These are phyloP conservation scores for Uloborus plumipes DNA, from an alignment of 2,888 invertebrate species.

Conservation along the genomic window DNA sequence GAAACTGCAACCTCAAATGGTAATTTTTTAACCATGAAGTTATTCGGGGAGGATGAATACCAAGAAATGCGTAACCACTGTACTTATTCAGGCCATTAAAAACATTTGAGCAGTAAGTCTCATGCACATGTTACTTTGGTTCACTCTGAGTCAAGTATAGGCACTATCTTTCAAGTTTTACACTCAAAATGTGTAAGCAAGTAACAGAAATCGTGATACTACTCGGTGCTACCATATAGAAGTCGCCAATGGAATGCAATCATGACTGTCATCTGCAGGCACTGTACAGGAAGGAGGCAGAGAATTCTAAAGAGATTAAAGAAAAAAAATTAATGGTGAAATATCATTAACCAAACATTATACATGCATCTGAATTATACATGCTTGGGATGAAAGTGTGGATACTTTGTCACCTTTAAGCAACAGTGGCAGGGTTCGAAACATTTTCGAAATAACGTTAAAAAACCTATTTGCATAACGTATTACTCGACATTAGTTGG, in stretches of 20 bases:
- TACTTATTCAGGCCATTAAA: slow-evolving; percentile 3
- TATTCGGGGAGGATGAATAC: too few species aligned
- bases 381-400: too few species aligned
- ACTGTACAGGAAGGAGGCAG: slow-evolving; percentile 31
- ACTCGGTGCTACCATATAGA: slow-evolving; percentile 37
- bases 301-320: slow-evolving; percentile 34
- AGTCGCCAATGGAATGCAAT: slow-evolving; percentile 45
- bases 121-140: slow-evolving; percentile 10
- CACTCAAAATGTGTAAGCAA: too few species aligned
- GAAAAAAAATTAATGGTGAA: not conserved
- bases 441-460: too few species aligned
- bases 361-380: too few species aligned
- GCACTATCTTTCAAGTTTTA: slow-evolving; percentile 27
- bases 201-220: not conserved
- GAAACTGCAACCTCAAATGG: too few species aligned
- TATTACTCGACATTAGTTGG: too few species aligned
- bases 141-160: slow-evolving; percentile 32
- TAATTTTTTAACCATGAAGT: too few species aligned
- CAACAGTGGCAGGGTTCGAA: too few species aligned
- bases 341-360: not conserved
- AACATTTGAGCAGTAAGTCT: slow-evolving; percentile 49
- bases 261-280: slow-evolving; percentile 31
- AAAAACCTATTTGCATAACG: too few species aligned
- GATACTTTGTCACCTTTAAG: too few species aligned
- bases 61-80: too few species aligned